Conservation (phyloP, 1,140 invertebrate genomes). For the Bacillus rossius region DNA sequence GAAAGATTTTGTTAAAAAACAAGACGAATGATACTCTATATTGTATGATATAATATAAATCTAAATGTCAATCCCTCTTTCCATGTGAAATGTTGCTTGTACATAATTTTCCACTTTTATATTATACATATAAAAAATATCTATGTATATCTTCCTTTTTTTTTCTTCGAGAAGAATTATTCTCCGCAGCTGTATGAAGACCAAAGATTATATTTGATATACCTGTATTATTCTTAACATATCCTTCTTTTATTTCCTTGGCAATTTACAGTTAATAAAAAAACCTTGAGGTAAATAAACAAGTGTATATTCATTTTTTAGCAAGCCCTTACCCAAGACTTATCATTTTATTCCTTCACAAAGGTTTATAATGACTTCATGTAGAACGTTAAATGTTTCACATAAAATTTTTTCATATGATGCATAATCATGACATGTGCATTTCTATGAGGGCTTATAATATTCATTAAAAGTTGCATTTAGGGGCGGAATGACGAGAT, state of each 20-base stretch:
- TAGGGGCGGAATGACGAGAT: no score
- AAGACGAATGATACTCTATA: not conserved
- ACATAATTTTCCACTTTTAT: constrained; percentile 20
- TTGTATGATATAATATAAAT: not conserved
- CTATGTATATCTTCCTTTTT: constrained; percentile 16
- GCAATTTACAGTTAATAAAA: constrained; percentile 6
- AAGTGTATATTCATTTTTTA: no score
- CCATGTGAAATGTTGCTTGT: constrained; percentile 17
- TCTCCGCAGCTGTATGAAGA: constrained; percentile 8
- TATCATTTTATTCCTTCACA: no score
- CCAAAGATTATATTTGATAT: constrained; percentile 12
- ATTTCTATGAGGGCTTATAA: no score
- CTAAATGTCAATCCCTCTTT: constrained; percentile 1
- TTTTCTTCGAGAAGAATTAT: constrained; percentile 15
- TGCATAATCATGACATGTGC: no score
- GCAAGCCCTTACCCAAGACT: no score
- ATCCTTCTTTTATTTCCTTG: constrained; percentile 2
- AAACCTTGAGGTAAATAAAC: no score
- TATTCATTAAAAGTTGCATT: no score
- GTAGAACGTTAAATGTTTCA: no score
- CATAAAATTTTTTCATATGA: no score
- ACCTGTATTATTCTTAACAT: constrained; percentile 18
- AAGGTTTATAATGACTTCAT: no score
- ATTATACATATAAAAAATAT: constrained; percentile 16
- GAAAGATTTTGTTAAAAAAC: constrained; percentile 1